Conservation (phyloP, 2,113 vertebrate genomes). For the Pollachius pollachius region DNA sequence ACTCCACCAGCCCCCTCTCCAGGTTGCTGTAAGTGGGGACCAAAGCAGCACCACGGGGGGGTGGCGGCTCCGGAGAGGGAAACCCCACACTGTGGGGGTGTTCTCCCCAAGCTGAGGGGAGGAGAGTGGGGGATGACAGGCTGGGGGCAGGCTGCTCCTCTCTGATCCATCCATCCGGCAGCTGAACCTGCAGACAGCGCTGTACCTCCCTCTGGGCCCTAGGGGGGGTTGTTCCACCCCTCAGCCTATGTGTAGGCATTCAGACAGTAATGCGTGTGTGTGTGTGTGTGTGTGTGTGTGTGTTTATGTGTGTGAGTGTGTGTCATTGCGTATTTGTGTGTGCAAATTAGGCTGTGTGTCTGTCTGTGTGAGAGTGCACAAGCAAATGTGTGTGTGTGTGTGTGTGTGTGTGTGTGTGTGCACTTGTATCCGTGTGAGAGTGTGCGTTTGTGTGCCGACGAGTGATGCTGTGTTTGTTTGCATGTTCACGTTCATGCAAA, state of each 20-base stretch:
- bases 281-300: no score
- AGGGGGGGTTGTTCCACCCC: no score
- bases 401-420: not conserved
- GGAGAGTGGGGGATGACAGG: not conserved
- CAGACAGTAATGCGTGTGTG: not conserved
- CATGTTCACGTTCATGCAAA: not conserved
- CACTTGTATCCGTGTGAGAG: not conserved
- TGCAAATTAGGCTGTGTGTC: no score
- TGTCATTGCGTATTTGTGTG: no score
- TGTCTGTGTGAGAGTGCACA: no score
- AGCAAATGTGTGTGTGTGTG: no score
- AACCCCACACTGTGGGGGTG: not conserved
- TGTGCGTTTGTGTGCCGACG: no score
- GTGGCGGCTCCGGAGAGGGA: not conserved
- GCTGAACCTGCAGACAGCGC: not conserved
- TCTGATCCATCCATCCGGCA: slow-evolving; percentile 3
- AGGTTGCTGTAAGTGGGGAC: not conserved
- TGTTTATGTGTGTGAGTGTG: no score
- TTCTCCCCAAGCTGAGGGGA: not conserved
- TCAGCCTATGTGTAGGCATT: not conserved
- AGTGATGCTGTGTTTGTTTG: not conserved
- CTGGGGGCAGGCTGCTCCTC: slow-evolving; percentile 9
- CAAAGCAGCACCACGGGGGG: not conserved
- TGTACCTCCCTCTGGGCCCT: not conserved
- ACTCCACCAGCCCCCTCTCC: no score